phyloP scores from a whole-genome alignment of 2,888 invertebrate genomes.

The Eristalis intricaria region DNA sequence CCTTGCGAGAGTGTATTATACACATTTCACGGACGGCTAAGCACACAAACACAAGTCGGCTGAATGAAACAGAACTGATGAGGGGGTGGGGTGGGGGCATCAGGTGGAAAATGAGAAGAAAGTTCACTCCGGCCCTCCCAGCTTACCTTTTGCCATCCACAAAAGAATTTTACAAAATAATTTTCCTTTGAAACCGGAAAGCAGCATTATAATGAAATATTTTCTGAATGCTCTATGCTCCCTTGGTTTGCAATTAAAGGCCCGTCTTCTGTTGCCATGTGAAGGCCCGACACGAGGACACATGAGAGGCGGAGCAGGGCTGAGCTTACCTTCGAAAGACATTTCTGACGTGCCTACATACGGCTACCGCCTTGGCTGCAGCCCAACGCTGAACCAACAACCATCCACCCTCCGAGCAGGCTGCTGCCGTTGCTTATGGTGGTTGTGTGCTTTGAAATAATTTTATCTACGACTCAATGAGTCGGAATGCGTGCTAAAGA shows the following conservation, averaged over 20 bases:
- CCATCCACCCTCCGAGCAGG: not conserved
- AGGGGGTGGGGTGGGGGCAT: not conserved
- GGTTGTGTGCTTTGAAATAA: conserved; percentile 53
- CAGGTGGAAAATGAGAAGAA: not conserved
- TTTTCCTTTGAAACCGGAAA: conserved; percentile 49
- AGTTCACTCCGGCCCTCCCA: not conserved
- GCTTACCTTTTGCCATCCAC: not conserved
- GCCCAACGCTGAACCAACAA: not conserved
- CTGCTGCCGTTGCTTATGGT: conserved; percentile 26
- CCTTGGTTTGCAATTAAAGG: conserved; percentile 53
- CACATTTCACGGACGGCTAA: conserved; percentile 28
- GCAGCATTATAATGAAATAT: conserved; percentile 57
- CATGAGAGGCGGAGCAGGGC: not conserved
- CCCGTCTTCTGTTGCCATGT: conserved; percentile 9
- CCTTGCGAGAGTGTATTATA: conserved; percentile 12
- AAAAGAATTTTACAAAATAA: conserved; percentile 48
- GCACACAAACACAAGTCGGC: conserved; percentile 17
- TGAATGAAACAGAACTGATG: not conserved
- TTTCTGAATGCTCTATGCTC: conserved; percentile 55
- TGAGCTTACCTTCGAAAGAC: not conserved
- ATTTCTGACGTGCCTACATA: not conserved
- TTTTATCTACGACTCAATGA: conserved; percentile 65
- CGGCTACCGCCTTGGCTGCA: not conserved
- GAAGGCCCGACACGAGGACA: conserved; percentile 1
- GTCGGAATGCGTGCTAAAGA: conserved; percentile 47